Conservation (phyloP, 2,113 vertebrate species). For the Halichoerus grypus region DNA sequence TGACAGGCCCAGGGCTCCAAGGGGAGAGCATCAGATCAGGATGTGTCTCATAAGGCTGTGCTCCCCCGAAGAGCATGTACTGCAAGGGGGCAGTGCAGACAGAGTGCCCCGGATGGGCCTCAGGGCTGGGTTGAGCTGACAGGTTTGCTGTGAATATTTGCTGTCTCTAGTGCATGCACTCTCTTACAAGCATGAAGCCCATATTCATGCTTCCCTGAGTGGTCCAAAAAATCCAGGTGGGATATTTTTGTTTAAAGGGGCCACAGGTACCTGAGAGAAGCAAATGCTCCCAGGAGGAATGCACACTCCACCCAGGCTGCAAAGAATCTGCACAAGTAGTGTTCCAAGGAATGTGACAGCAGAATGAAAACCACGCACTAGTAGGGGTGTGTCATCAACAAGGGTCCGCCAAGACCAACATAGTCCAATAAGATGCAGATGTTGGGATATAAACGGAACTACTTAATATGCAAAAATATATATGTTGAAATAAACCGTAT, state of each 20-base stretch:
- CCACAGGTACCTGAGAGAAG: background rate
- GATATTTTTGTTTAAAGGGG: background rate
- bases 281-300: fast-evolving
- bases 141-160: background rate
- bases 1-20: no score
- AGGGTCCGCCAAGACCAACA: background rate
- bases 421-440: background rate
- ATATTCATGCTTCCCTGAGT: background rate
- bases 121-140: no score
- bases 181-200: fast-evolving
- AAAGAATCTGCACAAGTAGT: background rate
- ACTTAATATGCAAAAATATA: background rate
- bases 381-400: background rate
- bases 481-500: fast-evolving
- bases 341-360: background rate
- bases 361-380: background rate
- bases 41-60: background rate
- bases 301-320: no score
- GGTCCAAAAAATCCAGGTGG: background rate
- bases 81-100: no score
- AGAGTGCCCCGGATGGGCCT: fast-evolving
- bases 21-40: background rate
- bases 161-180: fast-evolving
- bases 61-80: background rate
- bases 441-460: background rate